A percentile compares a stretch with the other conserved stretches of the same genome.
Conservation (phyloP, 2,113 vertebrate genomes). For the Tympanuchus pallidicinctus region DNA sequence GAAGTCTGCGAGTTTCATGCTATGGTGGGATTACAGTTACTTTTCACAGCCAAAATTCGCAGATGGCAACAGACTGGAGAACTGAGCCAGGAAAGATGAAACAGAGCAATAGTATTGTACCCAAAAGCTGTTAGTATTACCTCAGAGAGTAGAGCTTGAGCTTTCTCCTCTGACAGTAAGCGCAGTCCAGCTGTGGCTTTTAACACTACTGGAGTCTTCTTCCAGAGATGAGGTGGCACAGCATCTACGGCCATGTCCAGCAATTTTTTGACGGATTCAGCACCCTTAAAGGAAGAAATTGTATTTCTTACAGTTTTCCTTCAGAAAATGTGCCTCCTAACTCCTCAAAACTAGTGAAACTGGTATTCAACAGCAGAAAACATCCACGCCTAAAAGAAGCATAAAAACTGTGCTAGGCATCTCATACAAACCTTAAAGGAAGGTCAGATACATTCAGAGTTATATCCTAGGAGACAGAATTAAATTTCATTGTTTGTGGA, state of each 20-base stretch:
- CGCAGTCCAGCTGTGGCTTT: conserved; percentile 96
- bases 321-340: neutral
- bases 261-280: conserved; percentile 86
- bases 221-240: conserved; percentile 90
- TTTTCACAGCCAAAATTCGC: neutral
- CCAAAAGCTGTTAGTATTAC: conserved; percentile 64
- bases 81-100: neutral
- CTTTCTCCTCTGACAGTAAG: conserved; percentile 89
- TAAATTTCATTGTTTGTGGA: neutral
- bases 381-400: neutral
- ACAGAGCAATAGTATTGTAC: neutral
- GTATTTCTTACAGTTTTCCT: neutral
- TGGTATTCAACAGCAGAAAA: neutral
- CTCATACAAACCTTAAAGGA: neutral
- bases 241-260: conserved; percentile 90
- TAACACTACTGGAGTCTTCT: conserved; percentile 91
- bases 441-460: neutral
- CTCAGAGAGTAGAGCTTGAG: conserved; percentile 88
- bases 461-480: neutral
- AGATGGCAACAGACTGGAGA: neutral
- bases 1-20: neutral
- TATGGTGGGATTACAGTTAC: neutral
- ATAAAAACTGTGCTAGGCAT: neutral
- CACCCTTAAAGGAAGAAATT: conserved; percentile 79
- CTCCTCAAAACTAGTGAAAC: neutral